Evolutionary conservation across 2,888 invertebrate species (phyloP).

Genomic region (Andrena hattorfiana): DNA sequence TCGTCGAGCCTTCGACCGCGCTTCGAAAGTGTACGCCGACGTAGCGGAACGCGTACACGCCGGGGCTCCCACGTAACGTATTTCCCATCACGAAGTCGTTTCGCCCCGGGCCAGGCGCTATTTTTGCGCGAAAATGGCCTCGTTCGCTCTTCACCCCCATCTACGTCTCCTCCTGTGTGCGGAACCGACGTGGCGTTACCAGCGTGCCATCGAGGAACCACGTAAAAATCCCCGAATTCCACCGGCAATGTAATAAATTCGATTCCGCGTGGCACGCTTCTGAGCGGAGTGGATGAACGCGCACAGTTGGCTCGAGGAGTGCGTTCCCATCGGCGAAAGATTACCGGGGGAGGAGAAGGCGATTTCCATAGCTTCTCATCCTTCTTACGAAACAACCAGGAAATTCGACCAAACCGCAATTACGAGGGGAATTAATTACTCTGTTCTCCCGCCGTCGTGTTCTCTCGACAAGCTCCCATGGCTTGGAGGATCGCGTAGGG

Average conservation of each 20-base stretch:
- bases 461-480: constrained; percentile 19
- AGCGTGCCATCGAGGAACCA: constrained; percentile 56
- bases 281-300: neutral
- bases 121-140: constrained; percentile 69
- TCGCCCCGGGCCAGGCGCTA: constrained; percentile 56
- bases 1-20: constrained; percentile 26
- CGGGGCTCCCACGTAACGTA: constrained; percentile 66
- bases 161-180: neutral
- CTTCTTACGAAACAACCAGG: neutral
- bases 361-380: neutral
- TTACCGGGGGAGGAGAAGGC: neutral
- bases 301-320: neutral
- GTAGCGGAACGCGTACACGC: constrained; percentile 55
- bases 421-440: constrained; percentile 34
- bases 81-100: constrained; percentile 71
- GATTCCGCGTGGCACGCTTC: neutral
- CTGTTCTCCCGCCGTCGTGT: constrained; percentile 3
- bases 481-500: neutral
- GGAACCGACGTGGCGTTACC: constrained; percentile 51
- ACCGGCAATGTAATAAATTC: neutral
- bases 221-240: constrained; percentile 33
- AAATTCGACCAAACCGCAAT: constrained; percentile 20
- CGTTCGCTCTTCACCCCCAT: constrained; percentile 49
- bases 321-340: neutral
- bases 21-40: constrained; percentile 59